phyloP scores from a whole-genome alignment of 2,113 vertebrate genomes.

The Microtus richardsoni region DNA sequence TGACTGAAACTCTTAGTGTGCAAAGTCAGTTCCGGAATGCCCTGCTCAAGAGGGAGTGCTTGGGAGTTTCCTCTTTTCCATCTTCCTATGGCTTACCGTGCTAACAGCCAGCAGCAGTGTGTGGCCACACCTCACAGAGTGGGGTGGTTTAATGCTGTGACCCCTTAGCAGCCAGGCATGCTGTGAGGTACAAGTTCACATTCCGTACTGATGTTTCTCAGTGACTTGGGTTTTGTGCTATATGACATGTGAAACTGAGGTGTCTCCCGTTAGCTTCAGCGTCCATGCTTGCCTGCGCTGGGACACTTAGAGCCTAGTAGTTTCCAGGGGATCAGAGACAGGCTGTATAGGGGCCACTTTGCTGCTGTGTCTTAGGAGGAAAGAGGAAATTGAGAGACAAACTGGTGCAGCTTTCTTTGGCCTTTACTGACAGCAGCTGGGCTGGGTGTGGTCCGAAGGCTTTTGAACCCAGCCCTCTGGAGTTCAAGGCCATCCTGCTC shows the following conservation, averaged over 20 bases:
- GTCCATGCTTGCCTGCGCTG: rapidly evolving
- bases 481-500: not conserved
- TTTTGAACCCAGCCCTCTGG: not conserved
- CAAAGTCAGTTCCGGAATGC: not conserved
- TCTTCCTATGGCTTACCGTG: not conserved
- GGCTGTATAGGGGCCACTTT: too few species aligned
- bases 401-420: not conserved
- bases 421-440: not conserved
- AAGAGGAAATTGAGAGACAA: not conserved
- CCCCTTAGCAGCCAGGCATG: not conserved
- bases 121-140: not conserved
- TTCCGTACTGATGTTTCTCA: not conserved
- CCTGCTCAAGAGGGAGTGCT: rapidly evolving
- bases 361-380: not conserved
- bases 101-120: not conserved
- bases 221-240: not conserved
- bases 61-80: rapidly evolving
- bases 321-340: not conserved
- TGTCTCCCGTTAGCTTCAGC: not conserved
- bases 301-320: not conserved
- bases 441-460: not conserved
- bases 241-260: not conserved
- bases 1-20: rapidly evolving
- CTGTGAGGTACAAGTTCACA: not conserved
- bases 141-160: not conserved